phyloP scores from a whole-genome alignment of 2,888 invertebrate genomes.

The Synanthedon vespiformis region DNA sequence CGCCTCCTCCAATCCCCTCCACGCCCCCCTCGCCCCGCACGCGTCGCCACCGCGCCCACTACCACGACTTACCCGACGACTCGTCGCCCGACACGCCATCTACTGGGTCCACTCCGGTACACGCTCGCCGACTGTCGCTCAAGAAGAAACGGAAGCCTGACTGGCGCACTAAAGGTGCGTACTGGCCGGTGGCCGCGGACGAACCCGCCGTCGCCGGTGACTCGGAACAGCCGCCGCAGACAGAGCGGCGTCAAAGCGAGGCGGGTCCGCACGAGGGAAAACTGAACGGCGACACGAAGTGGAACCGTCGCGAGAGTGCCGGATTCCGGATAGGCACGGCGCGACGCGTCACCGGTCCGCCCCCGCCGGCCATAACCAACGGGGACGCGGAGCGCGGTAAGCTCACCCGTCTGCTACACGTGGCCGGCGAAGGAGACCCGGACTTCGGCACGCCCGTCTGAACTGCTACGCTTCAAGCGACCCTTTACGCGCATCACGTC shows the following conservation, averaged over 20 bases:
- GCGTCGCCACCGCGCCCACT: slow-evolving; percentile 8
- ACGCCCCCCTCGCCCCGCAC: slow-evolving; percentile 7
- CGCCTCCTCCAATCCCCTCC: slow-evolving; percentile 4
- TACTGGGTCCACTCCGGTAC: slow-evolving; percentile 2
- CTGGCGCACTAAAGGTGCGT: slow-evolving; percentile 59
- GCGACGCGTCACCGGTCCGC: slow-evolving; percentile 39
- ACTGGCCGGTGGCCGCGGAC: slow-evolving; percentile 45
- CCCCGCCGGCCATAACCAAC: slow-evolving; percentile 22
- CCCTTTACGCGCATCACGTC: too few species aligned
- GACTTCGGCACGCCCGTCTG: slow-evolving; percentile 78
- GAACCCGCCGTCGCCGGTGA: slow-evolving; percentile 18
- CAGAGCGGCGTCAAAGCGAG: slow-evolving; percentile 7
- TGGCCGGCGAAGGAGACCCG: slow-evolving; percentile 73
- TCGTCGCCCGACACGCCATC: slow-evolving; percentile 13
- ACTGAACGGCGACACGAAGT: slow-evolving; percentile 43
- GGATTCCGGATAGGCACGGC: slow-evolving; percentile 55
- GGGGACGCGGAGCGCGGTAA: slow-evolving; percentile 24
- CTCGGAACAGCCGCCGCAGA: slow-evolving; percentile 5
- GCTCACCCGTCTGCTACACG: slow-evolving; percentile 21
- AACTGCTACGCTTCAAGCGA: slow-evolving; percentile 8
- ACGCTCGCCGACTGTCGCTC: slow-evolving; percentile 32
- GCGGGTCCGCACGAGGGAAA: slow-evolving; percentile 16
- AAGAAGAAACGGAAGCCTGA: slow-evolving; percentile 59
- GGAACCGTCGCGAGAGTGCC: slow-evolving; percentile 41
- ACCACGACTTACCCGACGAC: slow-evolving; percentile 19